Evolutionary conservation across 2,797 vertebrate species (phyloP), one percentile per base, ranked within the genome.

Genomic region (Centroberyx gerrardi): DNA sequence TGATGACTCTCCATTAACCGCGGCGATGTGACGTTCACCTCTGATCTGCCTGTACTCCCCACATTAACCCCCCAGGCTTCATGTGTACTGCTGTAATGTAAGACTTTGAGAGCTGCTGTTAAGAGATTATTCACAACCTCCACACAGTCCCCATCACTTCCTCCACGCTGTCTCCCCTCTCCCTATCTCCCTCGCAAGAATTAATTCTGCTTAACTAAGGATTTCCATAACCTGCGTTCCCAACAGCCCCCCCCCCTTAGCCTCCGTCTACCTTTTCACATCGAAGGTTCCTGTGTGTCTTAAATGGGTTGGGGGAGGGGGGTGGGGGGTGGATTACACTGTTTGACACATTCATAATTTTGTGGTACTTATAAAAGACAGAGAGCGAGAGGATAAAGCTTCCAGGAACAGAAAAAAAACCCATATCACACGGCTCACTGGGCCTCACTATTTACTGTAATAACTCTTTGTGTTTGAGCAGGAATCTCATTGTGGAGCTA

Each of bases 131-230:
- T 90, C 81, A 84, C 87, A 80, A 76, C 83, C 80, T 80, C 77
- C 29, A 74, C 76, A 65, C 58, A 65, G 71, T 77, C 61, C 65
- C 58, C 44, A 53, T 48, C 72, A 62, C 83, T 84, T 79, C 69
- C 69, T 62, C 72, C 44, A 1, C 14, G 48, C 69, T 67, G 49
- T 68, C 65, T 29, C 66, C 22, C 22, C 61, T 31, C 60, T n/a
- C 51, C 40, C 64, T 49, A 62, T 8, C 51, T 46, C 78, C 67
- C 74, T 38, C 67, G 38, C 48, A 81, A 85, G 79, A 83, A 78
- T 88, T 81, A 70, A 87, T 86, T 90, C 77, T 79, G 78, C 90
- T 88, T 86, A 88, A 88, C 81, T 83, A 73, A 83, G 87, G 85
- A 84, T 88, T 92, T 90, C 64, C 67, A 76, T 73, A 77, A 81